Conservation (phyloP, 2,888 invertebrate genomes). For the Stenodera caucasica region DNA sequence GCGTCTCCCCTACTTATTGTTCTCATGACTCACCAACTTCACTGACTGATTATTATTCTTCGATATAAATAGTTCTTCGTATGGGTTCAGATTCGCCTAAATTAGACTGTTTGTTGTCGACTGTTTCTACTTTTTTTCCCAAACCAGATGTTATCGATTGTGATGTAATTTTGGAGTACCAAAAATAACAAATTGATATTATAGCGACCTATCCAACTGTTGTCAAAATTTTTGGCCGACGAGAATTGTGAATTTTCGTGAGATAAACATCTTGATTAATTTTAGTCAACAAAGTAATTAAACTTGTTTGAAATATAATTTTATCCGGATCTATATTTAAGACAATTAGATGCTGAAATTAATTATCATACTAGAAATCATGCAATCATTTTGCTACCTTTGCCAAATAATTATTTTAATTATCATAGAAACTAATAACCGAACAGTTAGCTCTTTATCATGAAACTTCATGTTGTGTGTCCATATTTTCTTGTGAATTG, state of each 20-base stretch:
- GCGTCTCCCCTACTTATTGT: constrained; percentile 32
- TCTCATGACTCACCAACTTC: constrained; percentile 33
- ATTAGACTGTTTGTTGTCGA: too few relatives aligned
- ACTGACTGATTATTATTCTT: constrained; percentile 10
- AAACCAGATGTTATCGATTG: background rate
- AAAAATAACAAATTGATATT: too few relatives aligned
- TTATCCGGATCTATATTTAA: background rate
- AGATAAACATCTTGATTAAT: background rate
- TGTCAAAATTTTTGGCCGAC: background rate
- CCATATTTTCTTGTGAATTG: background rate
- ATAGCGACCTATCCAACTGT: background rate
- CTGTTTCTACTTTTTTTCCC: background rate
- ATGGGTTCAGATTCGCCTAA: constrained; percentile 2
- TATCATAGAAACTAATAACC: too few relatives aligned
- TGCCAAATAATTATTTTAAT: too few relatives aligned
- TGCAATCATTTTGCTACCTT: background rate
- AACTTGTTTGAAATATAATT: too few relatives aligned
- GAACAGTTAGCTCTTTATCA: too few relatives aligned
- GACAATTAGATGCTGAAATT: background rate
- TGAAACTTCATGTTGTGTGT: background rate
- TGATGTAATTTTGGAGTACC: too few relatives aligned
- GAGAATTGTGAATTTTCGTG: background rate
- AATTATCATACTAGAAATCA: background rate
- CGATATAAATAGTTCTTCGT: constrained; percentile 24
- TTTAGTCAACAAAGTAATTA: background rate